Percentiles rank a stretch among this genome's conserved stretches.
Conservation (phyloP, 2,888 invertebrate species). For the Drosophila nigritarsus region DNA sequence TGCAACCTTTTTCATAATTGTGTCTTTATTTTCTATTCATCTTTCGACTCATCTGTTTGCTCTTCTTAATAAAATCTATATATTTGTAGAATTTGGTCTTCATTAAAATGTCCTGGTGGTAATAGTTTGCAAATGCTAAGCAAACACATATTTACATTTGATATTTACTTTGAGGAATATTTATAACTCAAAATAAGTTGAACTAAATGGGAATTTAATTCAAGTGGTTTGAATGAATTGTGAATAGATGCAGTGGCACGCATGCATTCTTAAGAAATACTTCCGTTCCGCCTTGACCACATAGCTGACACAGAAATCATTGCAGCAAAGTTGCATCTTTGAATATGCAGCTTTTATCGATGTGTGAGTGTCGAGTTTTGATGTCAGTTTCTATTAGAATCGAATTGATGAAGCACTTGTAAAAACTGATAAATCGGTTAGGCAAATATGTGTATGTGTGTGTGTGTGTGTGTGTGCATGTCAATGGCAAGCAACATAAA, state of each 20-base stretch:
- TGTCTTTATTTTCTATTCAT: not conserved
- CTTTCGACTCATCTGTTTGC: no score
- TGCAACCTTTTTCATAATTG: not conserved
- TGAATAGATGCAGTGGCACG: not conserved
- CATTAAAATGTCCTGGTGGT: not conserved
- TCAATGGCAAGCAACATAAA: constrained; percentile 42
- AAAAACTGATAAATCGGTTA: constrained; percentile 9
- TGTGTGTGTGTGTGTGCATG: constrained; percentile 27
- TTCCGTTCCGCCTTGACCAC: not conserved
- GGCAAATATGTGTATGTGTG: not conserved
- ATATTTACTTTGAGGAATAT: not conserved
- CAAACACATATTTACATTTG: no score
- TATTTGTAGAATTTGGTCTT: not conserved
- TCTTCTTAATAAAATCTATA: not conserved
- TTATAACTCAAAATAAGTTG: not conserved
- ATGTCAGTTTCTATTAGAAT: not conserved
- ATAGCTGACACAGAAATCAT: not conserved
- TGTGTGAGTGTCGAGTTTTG: not conserved
- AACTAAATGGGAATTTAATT: not conserved
- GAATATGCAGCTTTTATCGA: not conserved
- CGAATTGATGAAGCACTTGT: not conserved
- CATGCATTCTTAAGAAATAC: not conserved
- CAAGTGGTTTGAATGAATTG: not conserved
- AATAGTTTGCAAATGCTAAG: no score
- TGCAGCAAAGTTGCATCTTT: not conserved